phyloP scores from a whole-genome alignment of 2,113 vertebrate species.

The Pelecanoides urinatrix region DNA sequence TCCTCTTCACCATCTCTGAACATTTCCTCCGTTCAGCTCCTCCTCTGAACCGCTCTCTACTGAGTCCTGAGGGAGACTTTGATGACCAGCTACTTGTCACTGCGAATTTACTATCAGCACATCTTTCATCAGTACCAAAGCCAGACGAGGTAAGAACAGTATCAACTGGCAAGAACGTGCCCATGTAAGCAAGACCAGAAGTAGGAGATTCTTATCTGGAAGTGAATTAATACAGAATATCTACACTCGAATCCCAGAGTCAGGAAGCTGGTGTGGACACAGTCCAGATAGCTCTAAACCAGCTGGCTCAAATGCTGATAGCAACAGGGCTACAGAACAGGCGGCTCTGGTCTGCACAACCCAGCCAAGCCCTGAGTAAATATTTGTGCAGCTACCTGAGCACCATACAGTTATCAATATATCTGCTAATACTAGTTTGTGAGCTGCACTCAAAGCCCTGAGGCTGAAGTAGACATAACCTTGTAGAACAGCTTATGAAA shows the following conservation, averaged over 20 bases:
- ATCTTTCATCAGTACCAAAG: neutral
- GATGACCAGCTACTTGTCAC: neutral
- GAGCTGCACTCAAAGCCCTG: neutral
- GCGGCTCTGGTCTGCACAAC: neutral
- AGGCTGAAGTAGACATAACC: neutral
- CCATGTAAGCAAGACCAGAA: neutral
- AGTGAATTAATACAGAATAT: neutral
- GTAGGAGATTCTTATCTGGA: neutral
- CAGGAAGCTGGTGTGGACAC: neutral
- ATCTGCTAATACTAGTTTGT: neutral
- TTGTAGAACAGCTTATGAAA: neutral
- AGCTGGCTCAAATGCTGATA: neutral
- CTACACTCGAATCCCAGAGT: neutral
- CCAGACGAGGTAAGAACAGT: neutral
- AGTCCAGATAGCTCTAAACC: neutral
- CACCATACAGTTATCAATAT: neutral
- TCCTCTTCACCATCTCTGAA: neutral
- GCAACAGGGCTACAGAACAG: neutral
- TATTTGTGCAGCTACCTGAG: neutral
- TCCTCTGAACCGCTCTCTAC: neutral
- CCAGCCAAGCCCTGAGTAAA: neutral
- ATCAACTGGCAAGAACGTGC: neutral
- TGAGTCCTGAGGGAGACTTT: neutral
- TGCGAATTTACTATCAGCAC: neutral
- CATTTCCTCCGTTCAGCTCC: neutral